A percentile compares a stretch with the other conserved stretches of the same genome.
These are phyloP conservation scores for Lasaia peninsularis DNA, from an alignment of 1,140 invertebrate species.

Conservation along the genomic window DNA sequence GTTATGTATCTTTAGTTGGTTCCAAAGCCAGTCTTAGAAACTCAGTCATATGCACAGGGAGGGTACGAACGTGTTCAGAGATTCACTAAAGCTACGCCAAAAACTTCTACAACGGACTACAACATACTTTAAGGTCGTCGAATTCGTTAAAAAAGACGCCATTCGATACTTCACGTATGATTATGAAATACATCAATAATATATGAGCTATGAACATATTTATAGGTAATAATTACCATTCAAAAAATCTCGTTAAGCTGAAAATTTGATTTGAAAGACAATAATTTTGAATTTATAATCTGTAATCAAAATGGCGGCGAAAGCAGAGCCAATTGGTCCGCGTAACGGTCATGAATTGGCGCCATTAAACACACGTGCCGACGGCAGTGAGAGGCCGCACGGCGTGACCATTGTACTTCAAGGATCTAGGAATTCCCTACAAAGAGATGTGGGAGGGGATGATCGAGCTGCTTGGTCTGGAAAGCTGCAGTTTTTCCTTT, in stretches of 20 bases:
- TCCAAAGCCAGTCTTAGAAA: conserved; percentile 23
- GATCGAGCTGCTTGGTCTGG: conserved; percentile 88
- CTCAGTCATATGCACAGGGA: conserved; percentile 66
- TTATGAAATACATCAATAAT: conserved; percentile 59
- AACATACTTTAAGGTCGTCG: conserved; percentile 65
- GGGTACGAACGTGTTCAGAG: conserved; percentile 56
- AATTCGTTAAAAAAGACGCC: conserved; percentile 72
- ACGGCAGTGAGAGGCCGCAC: conserved; percentile 78
- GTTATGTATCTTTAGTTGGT: conserved; percentile 39
- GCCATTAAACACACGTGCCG: conserved; percentile 82
- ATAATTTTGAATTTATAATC: conserved; percentile 32
- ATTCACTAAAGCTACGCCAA: conserved; percentile 64
- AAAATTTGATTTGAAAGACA: conserved; percentile 47
- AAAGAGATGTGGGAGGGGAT: conserved; percentile 70
- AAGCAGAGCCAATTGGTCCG: conserved; percentile 76
- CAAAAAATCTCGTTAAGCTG: conserved; percentile 69
- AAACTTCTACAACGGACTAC: conserved; percentile 58
- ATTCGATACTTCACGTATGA: conserved; percentile 67
- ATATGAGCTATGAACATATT: conserved; percentile 72
- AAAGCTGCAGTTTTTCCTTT: conserved; percentile 94
- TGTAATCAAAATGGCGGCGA: conserved; percentile 58
- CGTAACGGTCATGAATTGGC: conserved; percentile 87
- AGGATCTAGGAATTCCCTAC: conserved; percentile 67
- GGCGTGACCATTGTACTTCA: conserved; percentile 82
- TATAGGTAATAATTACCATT: conserved; percentile 65